Percentiles rank a stretch among this genome's conserved stretches.
phyloP scores from a whole-genome alignment of 2,113 vertebrate genomes.

The Corythoichthys haematopterus region DNA sequence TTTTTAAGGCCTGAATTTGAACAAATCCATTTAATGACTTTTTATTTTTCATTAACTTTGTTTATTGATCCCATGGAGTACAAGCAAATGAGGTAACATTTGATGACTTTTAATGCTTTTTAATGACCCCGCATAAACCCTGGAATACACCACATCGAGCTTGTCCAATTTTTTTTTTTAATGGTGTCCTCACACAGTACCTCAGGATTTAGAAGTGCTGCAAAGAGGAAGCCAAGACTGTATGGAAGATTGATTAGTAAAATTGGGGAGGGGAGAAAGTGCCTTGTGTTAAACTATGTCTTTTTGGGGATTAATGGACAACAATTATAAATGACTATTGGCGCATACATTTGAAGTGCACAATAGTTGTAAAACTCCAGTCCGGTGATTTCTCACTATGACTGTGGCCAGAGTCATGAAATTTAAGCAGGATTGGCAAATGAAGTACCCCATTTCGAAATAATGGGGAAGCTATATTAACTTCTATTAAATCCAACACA shows the following conservation, averaged over 20 bases:
- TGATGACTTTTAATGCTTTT: no score
- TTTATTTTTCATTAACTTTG: no score
- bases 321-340: background rate
- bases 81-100: no score
- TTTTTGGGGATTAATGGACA: background rate
- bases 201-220: background rate
- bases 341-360: background rate
- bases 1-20: no score
- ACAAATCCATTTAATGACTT: no score
- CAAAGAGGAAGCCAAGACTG: background rate
- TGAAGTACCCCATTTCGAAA: background rate
- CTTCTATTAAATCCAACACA: background rate
- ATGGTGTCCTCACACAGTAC: background rate
- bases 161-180: background rate
- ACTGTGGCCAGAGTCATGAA: slow-evolving; percentile 24
- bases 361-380: background rate
- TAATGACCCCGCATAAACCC: no score
- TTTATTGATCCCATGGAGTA: no score
- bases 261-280: background rate
- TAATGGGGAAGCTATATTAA: background rate
- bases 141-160: background rate
- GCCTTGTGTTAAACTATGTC: background rate
- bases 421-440: slow-evolving; percentile 8
- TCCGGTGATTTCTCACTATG: slow-evolving; percentile 35
- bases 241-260: background rate